A percentile compares a stretch with the other conserved stretches of the same genome.
Conservation (phyloP, 2,797 vertebrate genomes). For the Discoglossus pictus region DNA sequence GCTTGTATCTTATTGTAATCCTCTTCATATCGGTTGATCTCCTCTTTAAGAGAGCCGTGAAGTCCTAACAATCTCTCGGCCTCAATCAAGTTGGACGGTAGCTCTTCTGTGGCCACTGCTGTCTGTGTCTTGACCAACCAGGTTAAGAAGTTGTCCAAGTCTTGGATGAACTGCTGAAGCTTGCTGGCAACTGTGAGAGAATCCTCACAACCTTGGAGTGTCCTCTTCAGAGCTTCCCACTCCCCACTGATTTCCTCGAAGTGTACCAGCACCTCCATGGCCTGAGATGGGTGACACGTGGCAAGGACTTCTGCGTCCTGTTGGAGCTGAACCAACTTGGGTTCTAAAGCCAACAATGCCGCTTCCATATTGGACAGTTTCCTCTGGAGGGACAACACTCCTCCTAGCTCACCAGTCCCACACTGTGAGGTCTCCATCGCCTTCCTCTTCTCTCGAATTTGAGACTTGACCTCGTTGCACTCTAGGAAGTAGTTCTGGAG, state of each 20-base stretch:
- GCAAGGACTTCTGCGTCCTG: slow-evolving; percentile 83
- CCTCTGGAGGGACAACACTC: slow-evolving; percentile 81
- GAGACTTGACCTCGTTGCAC: slow-evolving; percentile 85
- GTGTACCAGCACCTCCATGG: slow-evolving; percentile 81
- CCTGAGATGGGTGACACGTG: slow-evolving; percentile 69
- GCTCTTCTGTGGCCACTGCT: slow-evolving; percentile 73
- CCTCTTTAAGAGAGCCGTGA: slow-evolving; percentile 89
- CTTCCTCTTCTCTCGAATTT: slow-evolving; percentile 87
- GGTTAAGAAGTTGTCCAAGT: slow-evolving; percentile 87
- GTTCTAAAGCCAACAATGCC: slow-evolving; percentile 83
- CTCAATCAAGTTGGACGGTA: slow-evolving; percentile 78
- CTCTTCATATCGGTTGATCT: slow-evolving; percentile 87
- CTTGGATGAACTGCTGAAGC: slow-evolving; percentile 90
- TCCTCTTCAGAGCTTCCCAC: slow-evolving; percentile 85
- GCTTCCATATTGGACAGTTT: slow-evolving; percentile 90
- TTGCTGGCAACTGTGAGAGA: slow-evolving; percentile 81
- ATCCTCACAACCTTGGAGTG: slow-evolving; percentile 87
- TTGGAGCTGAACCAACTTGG: slow-evolving; percentile 83
- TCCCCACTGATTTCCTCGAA: slow-evolving; percentile 86
- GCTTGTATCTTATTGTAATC: slow-evolving; percentile 89
- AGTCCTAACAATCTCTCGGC: slow-evolving; percentile 83
- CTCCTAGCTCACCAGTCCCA: slow-evolving; percentile 79
- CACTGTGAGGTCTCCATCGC: slow-evolving; percentile 86
- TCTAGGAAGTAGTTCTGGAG: slow-evolving; percentile 94
- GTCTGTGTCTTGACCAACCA: slow-evolving; percentile 93